phyloP scores from a whole-genome alignment of 1,140 invertebrate genomes.

The Leptestheria dahalacensis region DNA sequence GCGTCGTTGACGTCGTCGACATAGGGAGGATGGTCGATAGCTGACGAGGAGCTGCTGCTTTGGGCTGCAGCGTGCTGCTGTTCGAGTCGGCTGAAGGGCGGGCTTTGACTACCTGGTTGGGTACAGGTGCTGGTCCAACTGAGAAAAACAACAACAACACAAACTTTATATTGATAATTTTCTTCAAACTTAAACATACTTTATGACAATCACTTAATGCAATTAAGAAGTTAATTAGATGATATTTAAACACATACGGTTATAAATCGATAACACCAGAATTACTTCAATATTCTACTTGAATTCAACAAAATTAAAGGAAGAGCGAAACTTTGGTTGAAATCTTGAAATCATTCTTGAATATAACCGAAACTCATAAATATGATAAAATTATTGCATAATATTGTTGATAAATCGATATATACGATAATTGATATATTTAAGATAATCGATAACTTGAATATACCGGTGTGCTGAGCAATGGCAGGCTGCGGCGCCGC shows the following conservation, averaged over 20 bases:
- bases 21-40: slow-evolving; percentile 51
- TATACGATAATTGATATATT: too few species aligned
- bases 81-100: slow-evolving; percentile 19
- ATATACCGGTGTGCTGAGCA: background rate
- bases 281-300: too few species aligned
- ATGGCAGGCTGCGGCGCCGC: slow-evolving; percentile 27
- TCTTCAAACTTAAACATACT: background rate
- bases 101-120: slow-evolving; percentile 16
- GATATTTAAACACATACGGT: too few species aligned
- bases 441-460: too few species aligned
- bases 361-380: too few species aligned
- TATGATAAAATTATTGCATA: too few species aligned
- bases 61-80: slow-evolving; percentile 33
- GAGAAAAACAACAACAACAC: slow-evolving; percentile 13
- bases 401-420: too few species aligned
- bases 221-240: too few species aligned
- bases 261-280: too few species aligned
- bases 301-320: background rate
- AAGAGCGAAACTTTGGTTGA: too few species aligned
- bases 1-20: slow-evolving; percentile 31
- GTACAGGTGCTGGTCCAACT: slow-evolving; percentile 13
- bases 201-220: too few species aligned
- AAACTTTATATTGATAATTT: background rate
- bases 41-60: slow-evolving; percentile 32
- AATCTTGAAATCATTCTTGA: too few species aligned